phyloP scores from a whole-genome alignment of 2,888 invertebrate genomes.

The Cosmopolites sordidus region DNA sequence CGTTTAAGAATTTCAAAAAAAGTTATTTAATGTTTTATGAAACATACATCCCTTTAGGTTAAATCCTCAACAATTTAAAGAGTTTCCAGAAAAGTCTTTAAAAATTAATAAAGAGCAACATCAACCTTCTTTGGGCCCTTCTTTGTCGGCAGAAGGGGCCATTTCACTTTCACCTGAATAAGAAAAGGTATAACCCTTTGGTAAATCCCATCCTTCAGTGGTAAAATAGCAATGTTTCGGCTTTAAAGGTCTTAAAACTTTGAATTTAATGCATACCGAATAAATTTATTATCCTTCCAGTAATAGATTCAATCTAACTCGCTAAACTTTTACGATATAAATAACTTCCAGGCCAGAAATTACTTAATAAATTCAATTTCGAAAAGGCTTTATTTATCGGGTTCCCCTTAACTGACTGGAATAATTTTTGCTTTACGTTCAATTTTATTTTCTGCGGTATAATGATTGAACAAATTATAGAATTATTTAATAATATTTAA shows the following conservation, averaged over 20 bases:
- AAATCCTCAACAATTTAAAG: too few relatives aligned
- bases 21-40: too few relatives aligned
- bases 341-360: slow-evolving; percentile 24
- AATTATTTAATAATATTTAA: too few relatives aligned
- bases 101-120: too few relatives aligned
- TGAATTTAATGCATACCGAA: slow-evolving; percentile 28
- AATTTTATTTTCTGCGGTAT: too few relatives aligned
- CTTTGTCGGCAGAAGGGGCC: too few relatives aligned
- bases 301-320: slow-evolving; percentile 34
- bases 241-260: slow-evolving; percentile 24
- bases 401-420: background rate
- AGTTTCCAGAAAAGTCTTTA: too few relatives aligned
- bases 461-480: too few relatives aligned
- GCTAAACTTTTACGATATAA: slow-evolving; percentile 27
- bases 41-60: too few relatives aligned
- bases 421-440: slow-evolving; percentile 8
- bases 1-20: too few relatives aligned
- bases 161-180: background rate
- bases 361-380: slow-evolving; percentile 26
- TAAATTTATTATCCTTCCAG: slow-evolving; percentile 33
- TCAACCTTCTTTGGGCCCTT: too few relatives aligned
- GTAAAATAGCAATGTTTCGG: slow-evolving; percentile 11
- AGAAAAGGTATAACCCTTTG: background rate
- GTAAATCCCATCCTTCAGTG: background rate
- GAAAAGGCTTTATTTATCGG: slow-evolving; percentile 8